Base-by-base conservation (phyloP, 2,797 vertebrate species). In the Aldrovandia affinis region DNA sequence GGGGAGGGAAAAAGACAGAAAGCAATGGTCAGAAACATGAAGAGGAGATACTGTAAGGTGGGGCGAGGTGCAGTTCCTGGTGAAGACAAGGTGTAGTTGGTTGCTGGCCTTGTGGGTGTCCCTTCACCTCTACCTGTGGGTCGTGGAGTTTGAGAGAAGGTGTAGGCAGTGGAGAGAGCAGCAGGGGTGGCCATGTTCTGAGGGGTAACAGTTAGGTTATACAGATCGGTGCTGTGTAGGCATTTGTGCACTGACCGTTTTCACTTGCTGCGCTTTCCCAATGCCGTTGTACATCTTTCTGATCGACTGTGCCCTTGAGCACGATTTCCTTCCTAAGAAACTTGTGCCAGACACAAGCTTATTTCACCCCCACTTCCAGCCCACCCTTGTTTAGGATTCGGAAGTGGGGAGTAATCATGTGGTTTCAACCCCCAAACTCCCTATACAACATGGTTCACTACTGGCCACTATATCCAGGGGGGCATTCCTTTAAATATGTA, bases 341-440 rank as follows among this genome's bases (percentile, higher is more conserved):
- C 22, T 57, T 39, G 5, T 42, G 54, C 36, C 80, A 81, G 52
- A n/a, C 79, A 30, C 59, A 30, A 47, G 39, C 57, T 44, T 36
- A 81, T 25, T 59, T 63, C 20, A 52, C 63, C 9, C 80, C 54
- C 80, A n/a, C 68, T 8, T n/a, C 68, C 6, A n/a, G 36, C 39
- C 42, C 39, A 65, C 3, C 57, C 59, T 14, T 28, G 22, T 47
- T 65, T 81, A 28, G 22, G 33, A 28, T 82, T 82, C 39, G 39
- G 81, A 82, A 50, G 81, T 68, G 61, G 81, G n/a, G n/a, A 47
- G 28, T 30, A 50, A 65, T 82, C 22, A 12, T 82, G 81, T 52
- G 81, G 81, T 82, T 82, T 68, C 59, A 68, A n/a, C 25, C 81
- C 12, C 73, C n/a, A n/a, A 8, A 1, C 39, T 65, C 36, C 33